A percentile compares a stretch with the other conserved stretches of the same genome.
These are phyloP conservation scores for Aurelia coerulea DNA, from an alignment of 30 jellyfish, hydroid and myxozoan genomes.

Conservation along the genomic window DNA sequence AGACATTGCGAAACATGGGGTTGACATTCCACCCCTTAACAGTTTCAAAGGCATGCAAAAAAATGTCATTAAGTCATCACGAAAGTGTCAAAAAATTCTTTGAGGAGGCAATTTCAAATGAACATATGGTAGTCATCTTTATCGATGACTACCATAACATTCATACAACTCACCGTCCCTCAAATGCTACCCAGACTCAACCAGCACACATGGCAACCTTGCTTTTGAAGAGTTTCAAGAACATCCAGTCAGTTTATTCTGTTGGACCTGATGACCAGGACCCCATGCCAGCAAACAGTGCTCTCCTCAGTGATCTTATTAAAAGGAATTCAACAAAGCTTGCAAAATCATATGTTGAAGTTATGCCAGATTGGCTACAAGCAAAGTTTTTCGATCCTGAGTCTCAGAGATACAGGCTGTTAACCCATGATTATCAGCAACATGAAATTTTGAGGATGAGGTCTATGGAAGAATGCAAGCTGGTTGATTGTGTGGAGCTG, in stretches of 20 bases:
- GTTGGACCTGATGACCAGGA: constrained; percentile 9
- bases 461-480: constrained; percentile 21
- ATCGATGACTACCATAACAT: constrained; percentile 19
- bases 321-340: background rate
- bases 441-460: constrained; percentile 8
- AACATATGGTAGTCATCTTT: constrained; percentile 5
- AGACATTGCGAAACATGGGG: constrained; percentile 4
- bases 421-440: constrained; percentile 27
- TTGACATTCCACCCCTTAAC: constrained; percentile 15
- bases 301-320: background rate
- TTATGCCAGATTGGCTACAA: constrained; percentile 31
- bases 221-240: constrained; percentile 6
- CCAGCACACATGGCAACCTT: constrained; percentile 37
- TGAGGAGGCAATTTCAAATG: constrained; percentile 11
- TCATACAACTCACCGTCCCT: constrained; percentile 23
- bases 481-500: constrained; percentile 33
- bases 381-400: constrained; percentile 36
- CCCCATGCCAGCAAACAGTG: background rate
- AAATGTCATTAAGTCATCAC: background rate
- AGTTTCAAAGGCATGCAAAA: background rate
- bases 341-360: constrained; percentile 10
- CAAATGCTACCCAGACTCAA: constrained; percentile 1
- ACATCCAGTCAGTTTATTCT: background rate
- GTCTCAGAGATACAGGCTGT: constrained; percentile 7
- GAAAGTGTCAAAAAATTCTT: constrained; percentile 13